A percentile compares a stretch with the other conserved stretches of the same genome.
These are phyloP conservation scores for Gallinago nigripennis DNA, from an alignment of 2,797 vertebrate genomes.

Conservation along the genomic window DNA sequence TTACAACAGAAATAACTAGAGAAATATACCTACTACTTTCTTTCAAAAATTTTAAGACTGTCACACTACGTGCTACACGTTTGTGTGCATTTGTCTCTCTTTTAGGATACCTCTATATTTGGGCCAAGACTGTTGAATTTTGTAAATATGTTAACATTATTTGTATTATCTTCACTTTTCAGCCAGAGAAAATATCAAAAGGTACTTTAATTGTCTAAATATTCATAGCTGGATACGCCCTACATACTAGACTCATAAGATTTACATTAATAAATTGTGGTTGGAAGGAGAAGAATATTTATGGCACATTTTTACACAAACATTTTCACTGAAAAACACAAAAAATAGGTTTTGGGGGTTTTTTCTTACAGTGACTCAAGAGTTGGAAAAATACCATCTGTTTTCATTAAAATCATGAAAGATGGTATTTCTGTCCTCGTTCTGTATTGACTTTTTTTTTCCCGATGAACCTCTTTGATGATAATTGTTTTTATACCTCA, in stretches of 20 bases:
- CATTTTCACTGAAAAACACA: neutral
- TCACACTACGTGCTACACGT: neutral
- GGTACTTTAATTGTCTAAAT: neutral
- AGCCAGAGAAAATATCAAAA: neutral
- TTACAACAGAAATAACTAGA: neutral
- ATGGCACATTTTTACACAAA: neutral
- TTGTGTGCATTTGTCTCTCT: neutral
- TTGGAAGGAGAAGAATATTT: neutral
- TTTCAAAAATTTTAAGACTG: neutral
- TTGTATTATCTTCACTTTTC: neutral
- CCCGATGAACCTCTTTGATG: neutral
- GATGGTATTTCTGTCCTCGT: neutral
- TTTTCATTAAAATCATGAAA: constrained; percentile 6
- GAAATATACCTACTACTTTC: neutral
- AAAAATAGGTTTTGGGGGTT: neutral
- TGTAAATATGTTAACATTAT: neutral
- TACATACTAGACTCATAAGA: neutral
- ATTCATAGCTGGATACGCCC: neutral
- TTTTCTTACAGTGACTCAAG: neutral
- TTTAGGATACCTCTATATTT: neutral
- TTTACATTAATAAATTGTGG: neutral
- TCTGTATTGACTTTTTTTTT: neutral
- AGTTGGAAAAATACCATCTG: neutral
- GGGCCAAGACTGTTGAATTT: neutral
- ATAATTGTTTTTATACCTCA: neutral